Evolutionary conservation across 2,113 vertebrate species (phyloP).

Genomic region (Daubentonia madagascariensis): DNA sequence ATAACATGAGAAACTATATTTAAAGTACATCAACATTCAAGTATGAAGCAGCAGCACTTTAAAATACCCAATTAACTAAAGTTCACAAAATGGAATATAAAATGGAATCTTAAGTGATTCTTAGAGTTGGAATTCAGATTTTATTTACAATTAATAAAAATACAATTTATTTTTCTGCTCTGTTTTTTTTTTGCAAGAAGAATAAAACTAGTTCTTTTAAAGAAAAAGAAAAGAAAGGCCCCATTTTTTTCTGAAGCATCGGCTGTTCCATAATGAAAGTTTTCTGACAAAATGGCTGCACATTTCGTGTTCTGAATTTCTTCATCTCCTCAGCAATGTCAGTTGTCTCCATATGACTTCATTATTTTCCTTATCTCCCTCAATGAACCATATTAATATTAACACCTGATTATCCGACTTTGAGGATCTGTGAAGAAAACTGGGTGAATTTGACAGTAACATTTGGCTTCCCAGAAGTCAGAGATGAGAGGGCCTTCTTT

Average conservation of each 20-base stretch:
- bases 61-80: not conserved
- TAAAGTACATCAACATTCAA: not conserved
- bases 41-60: not conserved
- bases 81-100: not conserved
- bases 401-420: conserved; percentile 20
- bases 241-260: not conserved
- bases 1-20: not conserved
- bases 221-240: not conserved
- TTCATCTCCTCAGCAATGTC: not conserved
- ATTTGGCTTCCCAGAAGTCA: not conserved
- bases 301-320: not conserved
- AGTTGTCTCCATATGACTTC: not conserved
- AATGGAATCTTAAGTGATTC: not conserved
- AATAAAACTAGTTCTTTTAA: not conserved
- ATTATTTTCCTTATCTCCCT: conserved; percentile 10
- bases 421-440: not conserved
- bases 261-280: not conserved
- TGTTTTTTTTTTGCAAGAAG: not conserved
- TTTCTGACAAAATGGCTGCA: not conserved
- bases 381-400: conserved; percentile 48
- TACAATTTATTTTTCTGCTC: not conserved
- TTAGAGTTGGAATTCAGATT: not conserved
- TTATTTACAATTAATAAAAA: not conserved
- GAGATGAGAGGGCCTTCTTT: not conserved
- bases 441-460: not conserved